phyloP scores from a whole-genome alignment of 1,140 invertebrate species.

The Procambarus clarkii region DNA sequence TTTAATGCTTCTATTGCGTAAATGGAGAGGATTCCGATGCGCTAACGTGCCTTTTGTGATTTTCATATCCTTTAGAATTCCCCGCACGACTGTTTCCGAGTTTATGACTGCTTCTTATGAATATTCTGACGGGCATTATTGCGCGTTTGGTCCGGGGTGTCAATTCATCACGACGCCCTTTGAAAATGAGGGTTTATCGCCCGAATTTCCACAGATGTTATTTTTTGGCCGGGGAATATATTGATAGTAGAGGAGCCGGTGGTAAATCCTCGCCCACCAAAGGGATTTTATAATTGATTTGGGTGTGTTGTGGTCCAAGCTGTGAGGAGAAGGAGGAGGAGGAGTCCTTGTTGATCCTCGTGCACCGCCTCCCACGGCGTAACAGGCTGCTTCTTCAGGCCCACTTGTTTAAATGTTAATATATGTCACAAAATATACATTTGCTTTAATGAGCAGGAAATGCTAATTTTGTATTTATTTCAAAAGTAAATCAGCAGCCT shows the following conservation, averaged over 20 bases:
- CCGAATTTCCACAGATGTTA: constrained; percentile 33
- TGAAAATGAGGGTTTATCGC: constrained; percentile 63
- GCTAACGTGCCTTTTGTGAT: constrained; percentile 68
- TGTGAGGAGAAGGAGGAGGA: background rate
- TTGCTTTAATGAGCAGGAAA: too few species aligned
- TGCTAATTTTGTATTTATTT: too few species aligned
- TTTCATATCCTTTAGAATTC: constrained; percentile 63
- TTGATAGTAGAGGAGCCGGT: constrained; percentile 12
- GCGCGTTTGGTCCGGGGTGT: constrained; percentile 35
- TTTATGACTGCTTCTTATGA: constrained; percentile 65
- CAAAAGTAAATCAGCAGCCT: too few species aligned
- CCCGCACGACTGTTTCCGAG: constrained; percentile 42
- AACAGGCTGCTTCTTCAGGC: too few species aligned
- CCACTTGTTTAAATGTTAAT: too few species aligned
- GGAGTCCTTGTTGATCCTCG: too few species aligned
- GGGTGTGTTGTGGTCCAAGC: constrained; percentile 6
- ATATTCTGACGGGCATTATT: constrained; percentile 57
- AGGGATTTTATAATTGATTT: constrained; percentile 43
- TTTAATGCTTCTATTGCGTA: constrained; percentile 66
- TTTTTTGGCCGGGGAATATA: constrained; percentile 23
- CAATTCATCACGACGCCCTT: constrained; percentile 56
- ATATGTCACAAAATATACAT: too few species aligned
- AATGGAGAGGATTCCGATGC: constrained; percentile 68
- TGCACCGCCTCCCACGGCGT: too few species aligned
- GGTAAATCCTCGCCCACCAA: constrained; percentile 17